phyloP scores from a whole-genome alignment of 2,113 vertebrate species.

The Dermatemys mawii region DNA sequence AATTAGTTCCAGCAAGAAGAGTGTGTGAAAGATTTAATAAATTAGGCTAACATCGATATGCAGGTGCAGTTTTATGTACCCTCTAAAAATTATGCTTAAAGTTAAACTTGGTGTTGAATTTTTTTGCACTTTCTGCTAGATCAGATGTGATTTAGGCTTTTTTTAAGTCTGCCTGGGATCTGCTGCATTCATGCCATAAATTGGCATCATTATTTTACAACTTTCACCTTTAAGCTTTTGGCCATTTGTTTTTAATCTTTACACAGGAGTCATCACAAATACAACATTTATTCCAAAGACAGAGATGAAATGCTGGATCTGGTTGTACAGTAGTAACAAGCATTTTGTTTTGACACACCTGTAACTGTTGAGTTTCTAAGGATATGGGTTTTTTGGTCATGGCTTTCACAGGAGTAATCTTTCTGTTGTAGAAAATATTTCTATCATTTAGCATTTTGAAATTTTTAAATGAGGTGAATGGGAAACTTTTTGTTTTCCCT shows the following conservation, averaged over 20 bases:
- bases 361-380: too few relatives aligned
- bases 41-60: background rate
- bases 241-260: too few relatives aligned
- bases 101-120: background rate
- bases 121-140: background rate
- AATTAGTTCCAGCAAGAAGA: slow-evolving; percentile 4
- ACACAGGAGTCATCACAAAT: background rate
- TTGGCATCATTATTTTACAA: background rate
- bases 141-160: background rate
- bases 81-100: slow-evolving; percentile 5
- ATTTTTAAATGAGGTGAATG: too few relatives aligned
- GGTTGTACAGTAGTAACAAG: background rate
- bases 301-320: background rate
- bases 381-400: too few relatives aligned
- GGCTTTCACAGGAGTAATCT: too few relatives aligned
- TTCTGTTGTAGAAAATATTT: too few relatives aligned
- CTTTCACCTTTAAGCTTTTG: too few relatives aligned
- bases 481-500: too few relatives aligned
- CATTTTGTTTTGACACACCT: background rate
- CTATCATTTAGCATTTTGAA: too few relatives aligned
- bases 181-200: fast-evolving
- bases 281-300: background rate
- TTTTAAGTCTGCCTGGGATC: background rate
- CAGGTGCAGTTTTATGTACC: background rate
- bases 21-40: background rate